Conservation (phyloP, 2,888 invertebrate species). For the Octonoba sinensis region DNA sequence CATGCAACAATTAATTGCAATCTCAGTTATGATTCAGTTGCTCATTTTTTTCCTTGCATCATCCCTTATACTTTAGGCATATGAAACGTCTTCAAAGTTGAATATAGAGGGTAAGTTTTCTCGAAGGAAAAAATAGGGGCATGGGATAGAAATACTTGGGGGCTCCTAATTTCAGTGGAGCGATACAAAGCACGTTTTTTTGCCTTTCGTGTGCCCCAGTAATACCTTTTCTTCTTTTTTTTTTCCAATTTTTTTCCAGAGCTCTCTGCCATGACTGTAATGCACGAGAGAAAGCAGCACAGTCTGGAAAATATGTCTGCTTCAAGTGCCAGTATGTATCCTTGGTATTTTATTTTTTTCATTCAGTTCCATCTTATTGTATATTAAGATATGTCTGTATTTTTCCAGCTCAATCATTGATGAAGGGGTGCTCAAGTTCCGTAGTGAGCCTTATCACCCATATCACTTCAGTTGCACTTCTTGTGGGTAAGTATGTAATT, state of each 20-base stretch:
- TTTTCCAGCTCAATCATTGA: slow-evolving; percentile 85
- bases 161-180: too few species aligned
- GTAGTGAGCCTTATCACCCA: slow-evolving; percentile 97
- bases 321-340: slow-evolving; percentile 95
- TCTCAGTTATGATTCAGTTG: too few species aligned
- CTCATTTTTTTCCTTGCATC: too few species aligned
- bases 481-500: slow-evolving; percentile 71
- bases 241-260: slow-evolving; percentile 73
- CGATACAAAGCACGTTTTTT: too few species aligned
- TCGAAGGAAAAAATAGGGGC: too few species aligned
- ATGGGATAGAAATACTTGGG: too few species aligned
- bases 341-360: neutral
- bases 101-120: too few species aligned
- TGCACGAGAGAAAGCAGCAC: slow-evolving; percentile 93
- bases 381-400: neutral
- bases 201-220: too few species aligned
- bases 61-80: too few species aligned
- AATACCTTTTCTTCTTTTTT: neutral
- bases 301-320: slow-evolving; percentile 95
- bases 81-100: too few species aligned
- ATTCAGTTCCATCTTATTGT: neutral
- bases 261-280: slow-evolving; percentile 96
- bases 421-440: slow-evolving; percentile 88
- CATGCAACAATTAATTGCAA: too few species aligned
- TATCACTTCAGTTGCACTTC: slow-evolving; percentile 97